These are phyloP conservation scores for Ceratoteleas bidentatus DNA, from an alignment of 1,140 invertebrate species.

Conservation along the genomic window DNA sequence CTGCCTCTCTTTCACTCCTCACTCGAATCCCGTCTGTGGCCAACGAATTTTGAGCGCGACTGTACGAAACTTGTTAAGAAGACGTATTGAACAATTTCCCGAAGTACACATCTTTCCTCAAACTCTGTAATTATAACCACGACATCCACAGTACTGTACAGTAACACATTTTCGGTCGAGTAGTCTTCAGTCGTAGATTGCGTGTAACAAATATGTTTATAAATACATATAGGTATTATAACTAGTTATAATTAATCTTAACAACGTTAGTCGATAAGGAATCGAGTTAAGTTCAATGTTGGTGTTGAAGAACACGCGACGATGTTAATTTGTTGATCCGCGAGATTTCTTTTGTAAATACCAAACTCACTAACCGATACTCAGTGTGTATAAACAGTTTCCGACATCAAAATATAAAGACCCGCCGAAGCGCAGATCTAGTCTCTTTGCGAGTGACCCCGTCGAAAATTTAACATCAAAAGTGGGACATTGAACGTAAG, in stretches of 20 bases:
- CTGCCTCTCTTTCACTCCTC: too few relatives aligned
- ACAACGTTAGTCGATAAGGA: constrained; percentile 40
- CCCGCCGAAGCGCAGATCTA: constrained; percentile 29
- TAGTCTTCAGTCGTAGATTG: constrained; percentile 37
- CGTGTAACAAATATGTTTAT: constrained; percentile 14
- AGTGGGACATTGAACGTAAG: constrained; percentile 42
- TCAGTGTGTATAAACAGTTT: constrained; percentile 36
- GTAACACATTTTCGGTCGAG: constrained; percentile 13
- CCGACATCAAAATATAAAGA: constrained; percentile 18
- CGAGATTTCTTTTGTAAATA: constrained; percentile 48
- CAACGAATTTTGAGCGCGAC: too few relatives aligned
- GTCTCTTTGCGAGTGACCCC: constrained; percentile 31
- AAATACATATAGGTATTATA: constrained; percentile 10
- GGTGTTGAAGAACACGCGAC: constrained; percentile 2
- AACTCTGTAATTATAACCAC: constrained; percentile 10
- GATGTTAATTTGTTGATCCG: constrained; percentile 34
- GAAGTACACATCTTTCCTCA: constrained; percentile 12
- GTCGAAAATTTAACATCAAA: constrained; percentile 29
- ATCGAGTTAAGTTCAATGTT: constrained; percentile 56
- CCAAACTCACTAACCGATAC: constrained; percentile 29
- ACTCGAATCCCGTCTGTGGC: too few relatives aligned
- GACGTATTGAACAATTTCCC: not conserved
- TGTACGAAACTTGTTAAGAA: not conserved
- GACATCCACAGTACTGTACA: constrained; percentile 41
- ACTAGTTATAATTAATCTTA: constrained; percentile 14